Percentiles rank a stretch among this genome's conserved stretches.
These are phyloP conservation scores for Plebejus melissa DNA, from an alignment of 2,888 invertebrate genomes.

Conservation along the genomic window DNA sequence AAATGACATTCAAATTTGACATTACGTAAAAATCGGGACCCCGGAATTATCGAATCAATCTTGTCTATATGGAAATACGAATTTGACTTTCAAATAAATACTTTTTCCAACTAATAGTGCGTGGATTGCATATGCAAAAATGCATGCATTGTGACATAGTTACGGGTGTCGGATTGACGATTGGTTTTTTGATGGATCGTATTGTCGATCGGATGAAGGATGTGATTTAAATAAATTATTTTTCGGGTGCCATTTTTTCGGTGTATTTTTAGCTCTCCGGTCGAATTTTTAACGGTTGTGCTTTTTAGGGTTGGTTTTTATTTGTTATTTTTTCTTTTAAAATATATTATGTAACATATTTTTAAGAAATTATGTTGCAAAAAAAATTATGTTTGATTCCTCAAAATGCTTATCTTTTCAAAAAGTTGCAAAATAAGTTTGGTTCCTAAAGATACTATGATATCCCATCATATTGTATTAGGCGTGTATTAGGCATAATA, in stretches of 20 bases:
- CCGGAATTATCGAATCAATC: conserved; percentile 47
- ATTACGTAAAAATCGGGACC: conserved; percentile 16
- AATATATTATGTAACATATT: too few relatives aligned
- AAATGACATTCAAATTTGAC: conserved; percentile 17
- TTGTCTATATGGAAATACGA: conserved; percentile 74
- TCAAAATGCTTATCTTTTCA: too few relatives aligned
- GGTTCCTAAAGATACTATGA: too few relatives aligned
- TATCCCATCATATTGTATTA: too few relatives aligned
- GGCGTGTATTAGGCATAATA: too few relatives aligned
- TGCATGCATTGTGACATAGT: conserved; percentile 41
- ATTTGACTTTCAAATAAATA: conserved; percentile 72
- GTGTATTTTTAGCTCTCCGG: background rate
- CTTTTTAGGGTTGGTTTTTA: background rate
- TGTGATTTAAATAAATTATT: conserved; percentile 26
- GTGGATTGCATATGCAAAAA: conserved; percentile 59
- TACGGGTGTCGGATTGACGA: conserved; percentile 44
- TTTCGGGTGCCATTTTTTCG: background rate
- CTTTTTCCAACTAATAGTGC: conserved; percentile 67
- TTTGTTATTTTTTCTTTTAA: background rate
- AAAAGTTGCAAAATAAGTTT: too few relatives aligned
- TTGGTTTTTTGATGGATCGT: conserved; percentile 61
- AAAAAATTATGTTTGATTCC: too few relatives aligned
- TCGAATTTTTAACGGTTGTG: too few relatives aligned
- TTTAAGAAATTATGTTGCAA: too few relatives aligned
- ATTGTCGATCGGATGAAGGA: conserved; percentile 38